phyloP scores from a whole-genome alignment of 1,140 invertebrate genomes.

The Argopecten irradians region DNA sequence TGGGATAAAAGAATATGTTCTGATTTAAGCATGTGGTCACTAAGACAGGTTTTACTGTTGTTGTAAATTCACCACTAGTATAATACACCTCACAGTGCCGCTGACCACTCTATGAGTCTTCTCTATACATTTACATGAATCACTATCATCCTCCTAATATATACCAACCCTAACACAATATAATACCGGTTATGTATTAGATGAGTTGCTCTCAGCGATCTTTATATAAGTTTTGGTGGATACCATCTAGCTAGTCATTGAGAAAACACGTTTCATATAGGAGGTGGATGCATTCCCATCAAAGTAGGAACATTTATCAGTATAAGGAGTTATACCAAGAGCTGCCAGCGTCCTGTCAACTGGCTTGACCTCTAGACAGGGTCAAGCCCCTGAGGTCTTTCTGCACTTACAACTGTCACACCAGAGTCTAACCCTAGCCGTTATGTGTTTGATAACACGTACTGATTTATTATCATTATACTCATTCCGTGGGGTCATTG shows the following conservation, averaged over 20 bases:
- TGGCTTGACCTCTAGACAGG: not conserved
- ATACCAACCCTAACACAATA: too few species aligned
- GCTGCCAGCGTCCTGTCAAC: not conserved
- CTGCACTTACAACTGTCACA: not conserved
- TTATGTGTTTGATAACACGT: not conserved
- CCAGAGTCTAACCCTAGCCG: not conserved
- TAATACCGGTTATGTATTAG: too few species aligned
- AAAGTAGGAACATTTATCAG: not conserved
- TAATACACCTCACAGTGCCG: too few species aligned
- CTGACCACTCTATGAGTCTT: too few species aligned
- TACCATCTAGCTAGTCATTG: not conserved
- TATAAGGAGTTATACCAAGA: not conserved
- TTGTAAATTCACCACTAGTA: too few species aligned
- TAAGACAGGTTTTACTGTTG: too few species aligned
- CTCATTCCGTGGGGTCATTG: not conserved
- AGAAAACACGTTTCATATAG: not conserved
- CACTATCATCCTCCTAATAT: too few species aligned
- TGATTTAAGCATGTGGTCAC: too few species aligned
- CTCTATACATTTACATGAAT: too few species aligned
- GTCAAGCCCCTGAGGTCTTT: not conserved
- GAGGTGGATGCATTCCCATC: not conserved
- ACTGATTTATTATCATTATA: not conserved
- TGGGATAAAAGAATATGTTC: too few species aligned
- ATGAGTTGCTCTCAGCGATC: not conserved
- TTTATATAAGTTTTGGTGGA: not conserved